Conservation (phyloP, 1,140 invertebrate genomes). For the Listronotus bonariensis region DNA sequence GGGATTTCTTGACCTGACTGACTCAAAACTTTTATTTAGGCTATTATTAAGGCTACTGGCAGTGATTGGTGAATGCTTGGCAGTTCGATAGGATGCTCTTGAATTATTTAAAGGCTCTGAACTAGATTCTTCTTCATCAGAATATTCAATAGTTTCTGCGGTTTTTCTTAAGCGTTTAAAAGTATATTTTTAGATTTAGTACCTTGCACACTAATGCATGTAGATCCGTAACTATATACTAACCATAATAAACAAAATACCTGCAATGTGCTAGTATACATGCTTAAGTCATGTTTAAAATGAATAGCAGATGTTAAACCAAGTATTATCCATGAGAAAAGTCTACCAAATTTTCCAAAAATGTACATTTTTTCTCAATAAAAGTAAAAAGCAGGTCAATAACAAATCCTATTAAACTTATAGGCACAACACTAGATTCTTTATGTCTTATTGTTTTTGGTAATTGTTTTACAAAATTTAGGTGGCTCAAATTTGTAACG, state of each 20-base stretch:
- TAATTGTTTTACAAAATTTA: constrained; percentile 21
- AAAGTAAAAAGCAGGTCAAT: constrained; percentile 19
- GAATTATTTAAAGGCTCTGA: constrained; percentile 17
- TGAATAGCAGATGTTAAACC: constrained; percentile 22
- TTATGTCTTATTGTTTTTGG: constrained; percentile 24
- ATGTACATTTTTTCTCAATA: constrained; percentile 10
- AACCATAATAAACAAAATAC: constrained; percentile 24
- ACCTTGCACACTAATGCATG: constrained; percentile 4
- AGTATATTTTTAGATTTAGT: constrained; percentile 3
- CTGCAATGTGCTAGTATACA: constrained; percentile 32
- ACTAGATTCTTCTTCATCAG: constrained; percentile 11
- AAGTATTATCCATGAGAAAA: constrained; percentile 37
- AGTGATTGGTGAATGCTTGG: constrained; percentile 16
- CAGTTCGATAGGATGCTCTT: constrained; percentile 9
- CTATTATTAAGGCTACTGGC: constrained; percentile 8
- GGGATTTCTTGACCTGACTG: background rate
- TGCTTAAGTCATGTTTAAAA: constrained; percentile 17
- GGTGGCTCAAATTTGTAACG: background rate
- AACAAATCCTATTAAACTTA: constrained; percentile 30
- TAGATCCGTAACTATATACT: constrained; percentile 14
- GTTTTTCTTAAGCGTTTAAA: constrained; percentile 11
- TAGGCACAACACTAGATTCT: constrained; percentile 8
- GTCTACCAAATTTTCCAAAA: constrained; percentile 31
- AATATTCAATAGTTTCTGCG: constrained; percentile 2
- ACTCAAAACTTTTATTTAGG: constrained; percentile 13